These are phyloP conservation scores for Trogon melanurus DNA, from an alignment of 2,113 vertebrate species.

Conservation along the genomic window DNA sequence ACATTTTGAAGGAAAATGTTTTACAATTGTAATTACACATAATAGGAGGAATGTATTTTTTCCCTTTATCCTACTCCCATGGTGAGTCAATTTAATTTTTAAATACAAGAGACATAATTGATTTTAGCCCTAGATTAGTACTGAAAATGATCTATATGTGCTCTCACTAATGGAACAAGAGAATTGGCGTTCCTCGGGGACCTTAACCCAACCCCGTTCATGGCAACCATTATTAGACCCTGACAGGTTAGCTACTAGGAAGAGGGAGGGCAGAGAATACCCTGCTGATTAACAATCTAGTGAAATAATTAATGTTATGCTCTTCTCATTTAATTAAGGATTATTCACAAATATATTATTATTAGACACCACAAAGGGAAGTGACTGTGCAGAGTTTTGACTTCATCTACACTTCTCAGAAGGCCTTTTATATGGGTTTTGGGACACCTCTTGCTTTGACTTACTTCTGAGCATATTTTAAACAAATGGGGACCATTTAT, in stretches of 20 bases:
- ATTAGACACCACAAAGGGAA: constrained; percentile 67
- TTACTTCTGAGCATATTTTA: background rate
- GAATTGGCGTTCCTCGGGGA: constrained; percentile 80
- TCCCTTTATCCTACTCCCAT: constrained; percentile 81
- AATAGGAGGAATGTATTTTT: constrained; percentile 83
- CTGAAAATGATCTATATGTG: constrained; percentile 84
- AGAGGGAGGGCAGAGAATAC: constrained; percentile 66
- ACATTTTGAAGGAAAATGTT: constrained; percentile 82
- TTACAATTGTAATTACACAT: constrained; percentile 86
- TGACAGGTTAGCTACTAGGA: constrained; percentile 77
- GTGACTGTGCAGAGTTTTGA: constrained; percentile 30
- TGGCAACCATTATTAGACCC: constrained; percentile 78
- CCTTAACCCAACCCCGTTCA: constrained; percentile 75
- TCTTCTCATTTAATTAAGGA: constrained; percentile 80
- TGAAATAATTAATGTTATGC: constrained; percentile 82
- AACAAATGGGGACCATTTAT: background rate
- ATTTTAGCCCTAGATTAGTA: constrained; percentile 84
- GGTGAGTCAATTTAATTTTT: constrained; percentile 86
- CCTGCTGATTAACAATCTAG: constrained; percentile 80
- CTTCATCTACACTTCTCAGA: background rate
- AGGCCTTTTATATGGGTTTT: background rate
- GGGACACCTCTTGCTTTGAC: background rate
- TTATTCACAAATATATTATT: constrained; percentile 79
- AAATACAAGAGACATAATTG: constrained; percentile 86
- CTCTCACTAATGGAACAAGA: constrained; percentile 82